Evolutionary conservation across 2,888 invertebrate genomes (phyloP), one percentile per base, ranked within the genome.

Genomic region (Pecten maximus): DNA sequence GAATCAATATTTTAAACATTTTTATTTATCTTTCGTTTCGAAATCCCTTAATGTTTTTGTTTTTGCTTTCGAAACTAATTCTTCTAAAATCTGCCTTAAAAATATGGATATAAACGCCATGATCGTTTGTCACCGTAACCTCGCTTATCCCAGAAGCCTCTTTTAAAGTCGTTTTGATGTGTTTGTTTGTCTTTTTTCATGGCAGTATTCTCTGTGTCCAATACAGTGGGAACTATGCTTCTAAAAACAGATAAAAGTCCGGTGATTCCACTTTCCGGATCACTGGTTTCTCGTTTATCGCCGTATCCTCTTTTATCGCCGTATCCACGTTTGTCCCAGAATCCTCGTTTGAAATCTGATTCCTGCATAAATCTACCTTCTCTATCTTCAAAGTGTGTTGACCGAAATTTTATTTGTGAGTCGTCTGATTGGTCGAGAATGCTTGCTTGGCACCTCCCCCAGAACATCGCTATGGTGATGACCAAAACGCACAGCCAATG

Each of bases 271-370:
- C 0, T 23, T 74, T 74, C 35, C 74, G 74, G 35, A 6, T 28
- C 74, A 28, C 8, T 4, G 35, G 10, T 35, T 10, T 74, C 74
- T 3, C 74, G 74, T 23, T 74, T 74, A 35, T 74, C 74, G 16
- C 74, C 74, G 23, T 74, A 74, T 28, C 74, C 74, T 74, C 74
- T 74, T 74, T 74, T 74, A 23, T 74, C 74, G 8, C 74, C 74
- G 35, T 74, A 74, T 23, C 74, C 74, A 74, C 74, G 74, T 74
- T 74, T 74, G 74, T 74, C 74, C 74, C 74, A 74, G 23, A 74
- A 74, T 74, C 74, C 74, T 74, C 74, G 28, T 74, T 74, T 74
- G 74, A 74, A 74, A 35, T 74, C 74, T 0, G 35, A 74, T 74
- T 74, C 74, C 74, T 74, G 74, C 35, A 74, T 74, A 74, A 35